Base-by-base conservation (phyloP, 2,888 invertebrate species). In the Hedychridium roseum region DNA sequence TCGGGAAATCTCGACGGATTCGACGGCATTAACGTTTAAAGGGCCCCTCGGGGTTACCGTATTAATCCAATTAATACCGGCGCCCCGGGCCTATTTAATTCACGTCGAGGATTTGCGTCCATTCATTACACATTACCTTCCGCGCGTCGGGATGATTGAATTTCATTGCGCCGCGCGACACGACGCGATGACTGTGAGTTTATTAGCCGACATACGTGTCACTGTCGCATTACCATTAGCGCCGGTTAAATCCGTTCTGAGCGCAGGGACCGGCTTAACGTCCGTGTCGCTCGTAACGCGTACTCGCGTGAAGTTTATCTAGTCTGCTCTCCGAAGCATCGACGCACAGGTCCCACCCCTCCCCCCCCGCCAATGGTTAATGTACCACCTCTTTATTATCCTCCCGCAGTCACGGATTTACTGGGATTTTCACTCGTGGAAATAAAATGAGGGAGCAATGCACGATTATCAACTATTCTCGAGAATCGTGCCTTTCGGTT, bases 171-270 rank as follows among this genome's bases (percentile, higher is more conserved):
- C 45, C 28, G 50, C 35, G 26, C 30, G 26, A 27, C 41, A 39
- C 46, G 41, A 36, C 37, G 39, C 30, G 31, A n/a, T n/a, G n/a
- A n/a, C n/a, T 42, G 31, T 26, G 44, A 51, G 44, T 60, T 57
- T 60, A 60, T 60, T 56, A 48, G 53, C 43, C 45, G 42, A 36
- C 53, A 31, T 47, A 43, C 43, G 47, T 44, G 46, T 50, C 52
- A 45, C 53, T 55, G 54, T 51, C 61, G 54, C 60, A 41, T 52
- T 57, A 52, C 54, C 51, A 52, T 61, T 54, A 57, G 41, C 39
- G 27, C 50, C 34, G 28, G 50, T 51, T 59, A 59, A 60, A 60
- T 60, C 44, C 46, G 53, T 51, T 57, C 43, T 36, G 16, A 26
- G 44, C 39, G 14, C 43, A 14, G 27, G 32, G 43, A 39, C 39